A percentile compares a stretch with the other conserved stretches of the same genome.
Evolutionary conservation across 2,797 vertebrate species (phyloP).

Genomic region (Amphiprion clarkii): DNA sequence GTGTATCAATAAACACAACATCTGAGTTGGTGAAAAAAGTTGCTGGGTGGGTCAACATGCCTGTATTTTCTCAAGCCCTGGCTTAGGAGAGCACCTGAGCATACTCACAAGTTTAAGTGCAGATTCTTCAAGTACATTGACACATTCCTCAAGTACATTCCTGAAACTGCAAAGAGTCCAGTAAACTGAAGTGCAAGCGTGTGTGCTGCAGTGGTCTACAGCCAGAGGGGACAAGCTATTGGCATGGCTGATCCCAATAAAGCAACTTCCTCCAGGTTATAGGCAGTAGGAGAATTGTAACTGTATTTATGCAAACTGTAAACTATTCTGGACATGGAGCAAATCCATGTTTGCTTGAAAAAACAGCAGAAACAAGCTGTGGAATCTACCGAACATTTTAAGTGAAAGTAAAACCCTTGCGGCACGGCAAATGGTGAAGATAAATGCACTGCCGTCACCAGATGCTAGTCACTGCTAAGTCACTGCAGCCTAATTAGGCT

Average conservation of each 20-base stretch:
- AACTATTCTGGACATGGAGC: background rate
- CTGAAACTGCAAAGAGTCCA: constrained; percentile 14
- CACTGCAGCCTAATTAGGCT: constrained; percentile 1
- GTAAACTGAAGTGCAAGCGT: constrained; percentile 9
- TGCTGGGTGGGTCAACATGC: background rate
- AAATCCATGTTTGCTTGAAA: constrained; percentile 1
- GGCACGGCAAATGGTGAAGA: constrained; percentile 1
- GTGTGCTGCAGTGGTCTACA: constrained; percentile 6
- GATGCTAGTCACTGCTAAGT: constrained; percentile 40
- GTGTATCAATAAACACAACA: background rate
- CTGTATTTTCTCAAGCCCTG: constrained; percentile 2
- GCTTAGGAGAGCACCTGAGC: background rate
- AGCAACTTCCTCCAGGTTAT: constrained; percentile 26
- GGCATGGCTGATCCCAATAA: constrained; percentile 8
- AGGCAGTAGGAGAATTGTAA: constrained; percentile 1
- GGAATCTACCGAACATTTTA: background rate
- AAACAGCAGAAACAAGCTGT: constrained; percentile 17
- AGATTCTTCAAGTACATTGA: constrained; percentile 35
- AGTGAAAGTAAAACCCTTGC: constrained; percentile 9
- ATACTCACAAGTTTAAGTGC: constrained; percentile 10
- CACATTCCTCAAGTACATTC: constrained; percentile 61
- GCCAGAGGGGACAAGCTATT: background rate
- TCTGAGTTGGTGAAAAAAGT: constrained; percentile 1
- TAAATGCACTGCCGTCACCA: constrained; percentile 19
- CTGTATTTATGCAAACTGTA: background rate